These are phyloP conservation scores for Serranus cabrilla DNA, from an alignment of 2,797 vertebrate genomes.

Conservation along the genomic window DNA sequence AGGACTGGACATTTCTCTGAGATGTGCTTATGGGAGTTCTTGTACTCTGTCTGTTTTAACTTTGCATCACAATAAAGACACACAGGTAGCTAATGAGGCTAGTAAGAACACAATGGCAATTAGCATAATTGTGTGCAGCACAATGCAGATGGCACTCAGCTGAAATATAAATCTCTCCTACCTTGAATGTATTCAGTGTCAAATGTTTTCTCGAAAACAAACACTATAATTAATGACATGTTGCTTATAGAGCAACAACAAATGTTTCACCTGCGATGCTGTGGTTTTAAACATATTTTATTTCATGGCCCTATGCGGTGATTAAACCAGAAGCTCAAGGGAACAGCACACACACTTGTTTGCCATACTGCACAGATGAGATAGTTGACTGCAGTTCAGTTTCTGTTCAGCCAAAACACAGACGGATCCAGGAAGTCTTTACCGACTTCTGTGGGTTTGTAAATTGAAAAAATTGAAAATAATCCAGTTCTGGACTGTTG, in stretches of 20 bases:
- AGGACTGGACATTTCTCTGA: neutral
- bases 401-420: neutral
- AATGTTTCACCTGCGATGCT: neutral
- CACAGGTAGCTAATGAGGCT: neutral
- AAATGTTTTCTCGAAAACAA: neutral
- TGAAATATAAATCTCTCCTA: neutral
- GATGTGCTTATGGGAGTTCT: neutral
- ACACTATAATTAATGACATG: neutral
- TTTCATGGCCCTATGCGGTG: neutral
- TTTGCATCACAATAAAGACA: neutral
- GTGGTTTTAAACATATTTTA: neutral
- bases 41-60: neutral
- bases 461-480: neutral
- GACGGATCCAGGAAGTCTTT: neutral
- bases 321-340: neutral
- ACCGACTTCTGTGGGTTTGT: too few species aligned
- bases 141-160: neutral
- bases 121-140: conserved; percentile 1
- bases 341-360: too few species aligned
- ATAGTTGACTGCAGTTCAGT: neutral
- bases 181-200: neutral
- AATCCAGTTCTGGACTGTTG: neutral
- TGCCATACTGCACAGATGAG: neutral
- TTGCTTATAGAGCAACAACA: neutral
- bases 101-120: neutral